Evolutionary conservation across 2,113 vertebrate genomes (phyloP), one percentile per base, ranked within the genome.

Genomic region (Riparia riparia): DNA sequence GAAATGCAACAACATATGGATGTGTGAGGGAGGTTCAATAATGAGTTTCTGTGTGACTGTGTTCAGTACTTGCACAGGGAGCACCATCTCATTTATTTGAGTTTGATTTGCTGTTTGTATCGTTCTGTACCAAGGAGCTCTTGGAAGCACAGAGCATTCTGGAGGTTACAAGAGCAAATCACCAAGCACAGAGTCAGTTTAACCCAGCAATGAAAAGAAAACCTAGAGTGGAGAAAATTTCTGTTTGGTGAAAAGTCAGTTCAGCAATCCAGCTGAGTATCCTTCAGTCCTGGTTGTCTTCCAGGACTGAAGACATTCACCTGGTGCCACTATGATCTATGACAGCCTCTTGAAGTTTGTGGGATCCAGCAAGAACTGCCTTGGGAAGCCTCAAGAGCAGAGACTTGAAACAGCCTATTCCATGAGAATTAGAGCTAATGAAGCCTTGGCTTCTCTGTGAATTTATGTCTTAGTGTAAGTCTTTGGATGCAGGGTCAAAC

Each of bases 1-100:
- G 66, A 91, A 96, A 92, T 60, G 61, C 78, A 90, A 14, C 60
- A 78, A 42, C 80, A 82, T 93, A 95, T 74, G 86, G 85, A 93
- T 58, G 61, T 56, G 74, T 91, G 42, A 92, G 70, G 56, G 74
- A 76, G 50, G 34, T 49, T 73, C 86, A 77, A 4, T 83, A 83
- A 83, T 56, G 64, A 64, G 51, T 41, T 29, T 50, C 57, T 5
- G 1, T 44, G 29, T 80, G 42, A 44, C 39, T 91, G 34, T 89
- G 24, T 44, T 77, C 72, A 61, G 45, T 63, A n/a, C n/a, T 34
- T 20, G 61, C 63, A 32, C 41, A 57, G 71, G 25, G 65, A 89
- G 20, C 10, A 70, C 14, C 3, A 2, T 26, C 26, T 73, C 84
- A 41, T 47, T 39, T 77, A 44, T n/a, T 34, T 22, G 57, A 82